Base-by-base conservation (phyloP, 2,113 vertebrate genomes). In the Xerus inauris region DNA sequence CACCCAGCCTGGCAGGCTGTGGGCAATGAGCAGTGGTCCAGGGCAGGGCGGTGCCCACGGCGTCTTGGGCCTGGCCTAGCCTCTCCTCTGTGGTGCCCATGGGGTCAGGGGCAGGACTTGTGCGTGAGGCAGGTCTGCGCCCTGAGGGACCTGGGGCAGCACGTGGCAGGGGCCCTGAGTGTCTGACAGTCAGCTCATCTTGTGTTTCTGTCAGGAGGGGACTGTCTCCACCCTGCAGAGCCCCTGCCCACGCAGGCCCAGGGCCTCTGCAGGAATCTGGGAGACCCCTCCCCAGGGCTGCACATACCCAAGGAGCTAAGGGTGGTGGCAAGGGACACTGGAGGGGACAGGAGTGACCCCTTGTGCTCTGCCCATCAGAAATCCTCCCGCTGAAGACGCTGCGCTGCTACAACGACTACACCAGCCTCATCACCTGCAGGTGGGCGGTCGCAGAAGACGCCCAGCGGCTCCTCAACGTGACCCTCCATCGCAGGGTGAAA, bases 401-500 rank as follows among this genome's bases (percentile, higher is more conserved):
- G 81, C 85, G 32, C 6, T 99, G 99, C 95, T 92, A 98, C 83
- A 99, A 98, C 0, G 98, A 99, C 98, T 99, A 98, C 89, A 94
- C 1, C 0, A 98, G 97, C 45, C 92, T 84, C 19, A 95, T 98
- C 35, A 84, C 82, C 26, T 99, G 99, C 86, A 98, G 98, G 0
- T 99, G 99, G 99, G 98, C 80, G 1, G 97, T 98, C 49, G 62
- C 12, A 1, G 49, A 13, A 47, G 96, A 96, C 0, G 93, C 97
- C 45, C 96, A 82, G 62, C 57, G 8, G 35, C 92, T 98, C 0
- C 0, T 98, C 97, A 91, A 93, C 13, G 42, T 99, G 98, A 95
- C 14, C 83, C 98, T 99, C 96, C 92, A 98, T 42, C 96, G 81
- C 69, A 0, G 32, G 12, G 0, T 40, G 24, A 0, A 7, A 0